phyloP scores from a whole-genome alignment of 2,113 vertebrate species.

The Seriola aureovittata region DNA sequence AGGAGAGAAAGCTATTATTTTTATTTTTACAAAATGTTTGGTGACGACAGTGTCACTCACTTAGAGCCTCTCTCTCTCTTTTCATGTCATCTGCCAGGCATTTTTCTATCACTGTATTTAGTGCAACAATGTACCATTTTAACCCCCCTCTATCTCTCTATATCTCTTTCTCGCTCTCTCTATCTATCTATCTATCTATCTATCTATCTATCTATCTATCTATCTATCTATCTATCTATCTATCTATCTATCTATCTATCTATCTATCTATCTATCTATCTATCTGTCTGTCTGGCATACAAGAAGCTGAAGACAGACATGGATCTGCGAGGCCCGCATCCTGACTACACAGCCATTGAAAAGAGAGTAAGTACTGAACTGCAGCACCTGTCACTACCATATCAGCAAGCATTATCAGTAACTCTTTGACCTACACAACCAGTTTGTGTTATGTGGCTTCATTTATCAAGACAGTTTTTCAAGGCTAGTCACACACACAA shows the following conservation, averaged over 20 bases:
- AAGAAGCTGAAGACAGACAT: conserved; percentile 77
- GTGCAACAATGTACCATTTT: too few species aligned
- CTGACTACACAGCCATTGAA: conserved; percentile 84
- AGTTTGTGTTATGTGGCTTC: not conserved
- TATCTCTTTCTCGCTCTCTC: not conserved
- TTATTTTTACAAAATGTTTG: too few species aligned
- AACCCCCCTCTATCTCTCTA: not conserved
- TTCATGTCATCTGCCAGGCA: too few species aligned
- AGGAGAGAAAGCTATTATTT: too few species aligned
- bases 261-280: conserved; percentile 23
- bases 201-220: conserved; percentile 29
- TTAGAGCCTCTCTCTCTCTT: too few species aligned
- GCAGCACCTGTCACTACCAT: not conserved
- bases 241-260: conserved; percentile 21
- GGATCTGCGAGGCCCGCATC: conserved; percentile 90
- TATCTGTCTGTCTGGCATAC: conserved; percentile 65
- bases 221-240: not conserved
- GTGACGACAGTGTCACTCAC: too few species aligned
- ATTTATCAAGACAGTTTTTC: not conserved
- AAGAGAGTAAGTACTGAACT: conserved; percentile 85
- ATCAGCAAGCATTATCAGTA: not conserved
- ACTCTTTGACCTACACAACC: not conserved
- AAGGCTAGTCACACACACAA: too few species aligned
- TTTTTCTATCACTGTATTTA: too few species aligned
- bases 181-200: not conserved